Base-by-base conservation (phyloP, 2,888 invertebrate genomes). In the Pristionchus entomophagus region DNA sequence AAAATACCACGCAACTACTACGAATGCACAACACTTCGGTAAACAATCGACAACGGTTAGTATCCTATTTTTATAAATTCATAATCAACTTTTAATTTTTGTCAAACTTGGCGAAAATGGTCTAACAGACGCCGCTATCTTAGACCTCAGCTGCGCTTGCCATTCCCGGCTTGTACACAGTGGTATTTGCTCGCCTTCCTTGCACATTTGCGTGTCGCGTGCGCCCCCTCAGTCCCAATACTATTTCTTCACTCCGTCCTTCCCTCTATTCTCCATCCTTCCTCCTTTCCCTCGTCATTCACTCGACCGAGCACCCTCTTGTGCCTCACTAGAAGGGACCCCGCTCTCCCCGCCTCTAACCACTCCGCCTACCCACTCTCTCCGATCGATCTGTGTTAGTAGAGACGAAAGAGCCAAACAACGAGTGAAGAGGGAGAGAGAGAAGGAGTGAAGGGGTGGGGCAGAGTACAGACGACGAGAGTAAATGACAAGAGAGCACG, bases 321-420 rank as follows among this genome's bases (percentile, higher is more conserved):
- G 62, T 62, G 62, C 62, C 62, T 62, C 69, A 38, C 69, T 69
- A 69, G 69, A 69, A 38, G 12, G 6, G 69, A 14, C 38, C 51
- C 45, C 82, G n/a, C n/a, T 62, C 62, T 29, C 62, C 35, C 62
- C 12, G 3, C 59, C 62, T 26, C 83, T 51, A 26, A 29, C 83
- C 59, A 38, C 83, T 41, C 45, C 19, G 62, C 56, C 81, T 32
- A 35, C 56, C 56, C 35, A n/a, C 17, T 38, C 22, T 22, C 56
- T 12, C 35, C 81, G 35, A 53, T 81, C 53, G 53, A 81, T 81
- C 22, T 56, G 81, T 56, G 38, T 56, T 56, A 41, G 56, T 35
- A 56, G 78, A 78, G 78, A 26, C 45, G 78, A 78, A 78, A 49
- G 78, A 78, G 78, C 49, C 78, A 78, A 78, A 78, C 78, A 69